These are phyloP conservation scores for Eurytoma adleriae DNA, from an alignment of 2,888 invertebrate species.

Conservation along the genomic window DNA sequence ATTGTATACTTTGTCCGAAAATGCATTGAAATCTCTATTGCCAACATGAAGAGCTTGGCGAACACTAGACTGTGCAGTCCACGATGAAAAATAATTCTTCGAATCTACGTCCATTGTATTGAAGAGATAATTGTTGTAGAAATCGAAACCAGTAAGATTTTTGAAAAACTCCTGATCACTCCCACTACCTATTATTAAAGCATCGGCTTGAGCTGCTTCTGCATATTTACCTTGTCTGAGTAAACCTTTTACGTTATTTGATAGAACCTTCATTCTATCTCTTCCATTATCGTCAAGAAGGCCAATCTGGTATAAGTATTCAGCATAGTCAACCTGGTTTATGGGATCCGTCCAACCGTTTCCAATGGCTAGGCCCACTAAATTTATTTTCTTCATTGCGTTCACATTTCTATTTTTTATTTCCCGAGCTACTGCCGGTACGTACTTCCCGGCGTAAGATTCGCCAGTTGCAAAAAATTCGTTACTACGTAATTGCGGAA, in stretches of 20 bases:
- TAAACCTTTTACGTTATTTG: conserved; percentile 79
- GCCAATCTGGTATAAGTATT: conserved; percentile 88
- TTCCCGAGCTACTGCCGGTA: conserved; percentile 86
- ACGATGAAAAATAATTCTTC: too few species aligned
- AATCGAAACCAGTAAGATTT: conserved; percentile 86
- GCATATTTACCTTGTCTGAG: conserved; percentile 82
- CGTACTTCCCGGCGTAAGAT: conserved; percentile 90
- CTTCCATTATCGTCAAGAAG: conserved; percentile 82
- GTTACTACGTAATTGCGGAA: conserved; percentile 84
- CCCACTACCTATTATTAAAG: conserved; percentile 86
- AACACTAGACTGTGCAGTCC: too few species aligned
- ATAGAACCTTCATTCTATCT: conserved; percentile 80
- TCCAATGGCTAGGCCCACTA: conserved; percentile 85
- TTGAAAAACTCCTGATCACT: conserved; percentile 80
- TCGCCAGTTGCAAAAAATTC: conserved; percentile 94
- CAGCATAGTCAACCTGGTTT: conserved; percentile 86
- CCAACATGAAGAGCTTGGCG: conserved; percentile 91
- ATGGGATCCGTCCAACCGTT: conserved; percentile 89
- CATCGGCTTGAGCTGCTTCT: too few species aligned
- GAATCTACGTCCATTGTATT: conserved; percentile 78
- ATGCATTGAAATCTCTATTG: conserved; percentile 83
- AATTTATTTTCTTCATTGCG: conserved; percentile 83
- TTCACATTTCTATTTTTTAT: conserved; percentile 82
- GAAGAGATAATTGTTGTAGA: conserved; percentile 86
- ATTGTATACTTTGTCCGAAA: conserved; percentile 81